These are phyloP conservation scores for Ischnura elegans DNA, from an alignment of 2,888 invertebrate species.

Conservation along the genomic window DNA sequence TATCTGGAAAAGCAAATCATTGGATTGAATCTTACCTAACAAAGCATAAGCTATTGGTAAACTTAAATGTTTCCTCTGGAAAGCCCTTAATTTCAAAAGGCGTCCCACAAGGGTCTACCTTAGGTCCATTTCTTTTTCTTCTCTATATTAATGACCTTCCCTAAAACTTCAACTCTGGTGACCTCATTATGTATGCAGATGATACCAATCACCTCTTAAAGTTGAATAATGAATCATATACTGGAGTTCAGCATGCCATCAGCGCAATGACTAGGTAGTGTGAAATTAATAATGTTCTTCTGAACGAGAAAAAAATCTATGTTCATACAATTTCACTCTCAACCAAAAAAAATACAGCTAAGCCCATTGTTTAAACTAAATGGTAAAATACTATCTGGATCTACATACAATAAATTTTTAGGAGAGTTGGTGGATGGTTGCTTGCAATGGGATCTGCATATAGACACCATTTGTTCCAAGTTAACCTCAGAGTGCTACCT, in stretches of 20 bases:
- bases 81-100: background rate
- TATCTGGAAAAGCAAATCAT: background rate
- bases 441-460: too few relatives aligned
- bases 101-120: background rate
- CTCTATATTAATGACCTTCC: too few relatives aligned
- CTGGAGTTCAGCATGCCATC: background rate
- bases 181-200: too few relatives aligned
- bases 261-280: background rate
- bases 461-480: too few relatives aligned
- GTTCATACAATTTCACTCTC: background rate
- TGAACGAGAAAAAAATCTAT: background rate
- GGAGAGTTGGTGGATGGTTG: background rate
- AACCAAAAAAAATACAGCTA: background rate
- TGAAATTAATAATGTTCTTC: background rate
- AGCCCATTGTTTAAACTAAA: background rate
- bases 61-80: background rate
- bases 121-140: background rate
- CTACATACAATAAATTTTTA: background rate
- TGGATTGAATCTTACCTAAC: slow-evolving; percentile 1
- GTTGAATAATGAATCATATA: too few relatives aligned
- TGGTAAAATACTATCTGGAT: background rate
- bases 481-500: too few relatives aligned
- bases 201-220: too few relatives aligned
- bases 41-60: background rate
- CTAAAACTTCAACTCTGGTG: too few relatives aligned